Conservation (phyloP, 2,888 invertebrate genomes). For the Pristionchus mayeri region DNA sequence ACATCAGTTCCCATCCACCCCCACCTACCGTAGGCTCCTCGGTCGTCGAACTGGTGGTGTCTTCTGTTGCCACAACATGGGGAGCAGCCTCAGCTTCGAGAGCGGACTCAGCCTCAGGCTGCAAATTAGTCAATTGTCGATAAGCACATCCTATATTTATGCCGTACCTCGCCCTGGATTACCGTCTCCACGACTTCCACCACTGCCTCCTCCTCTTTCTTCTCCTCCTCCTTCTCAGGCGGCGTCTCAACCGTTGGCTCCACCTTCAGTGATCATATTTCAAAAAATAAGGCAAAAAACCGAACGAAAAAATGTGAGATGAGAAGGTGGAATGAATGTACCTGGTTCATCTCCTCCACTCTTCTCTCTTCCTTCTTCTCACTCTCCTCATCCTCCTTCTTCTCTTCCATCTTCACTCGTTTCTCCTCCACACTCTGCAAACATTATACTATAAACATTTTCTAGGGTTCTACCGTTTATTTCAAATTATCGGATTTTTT, state of each 20-base stretch:
- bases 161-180: neutral
- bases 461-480: too few relatives aligned
- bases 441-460: too few relatives aligned
- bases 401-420: neutral
- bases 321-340: too few relatives aligned
- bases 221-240: neutral
- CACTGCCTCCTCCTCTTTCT: neutral
- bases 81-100: neutral
- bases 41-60: neutral
- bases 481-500: too few relatives aligned
- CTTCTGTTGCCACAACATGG: neutral
- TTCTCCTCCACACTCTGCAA: neutral
- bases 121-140: neutral
- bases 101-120: neutral
- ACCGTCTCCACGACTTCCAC: neutral
- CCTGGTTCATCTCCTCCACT: neutral
- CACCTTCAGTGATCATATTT: neutral
- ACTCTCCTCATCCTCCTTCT: neutral
- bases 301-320: too few relatives aligned
- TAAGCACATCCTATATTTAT: neutral
- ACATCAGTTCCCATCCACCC: neutral
- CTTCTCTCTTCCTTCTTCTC: neutral
- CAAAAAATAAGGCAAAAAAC: neutral
- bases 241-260: neutral
- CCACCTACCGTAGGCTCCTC: slow-evolving; percentile 22